Conservation (phyloP, 2,113 vertebrate genomes). For the Synchiropus splendidus region DNA sequence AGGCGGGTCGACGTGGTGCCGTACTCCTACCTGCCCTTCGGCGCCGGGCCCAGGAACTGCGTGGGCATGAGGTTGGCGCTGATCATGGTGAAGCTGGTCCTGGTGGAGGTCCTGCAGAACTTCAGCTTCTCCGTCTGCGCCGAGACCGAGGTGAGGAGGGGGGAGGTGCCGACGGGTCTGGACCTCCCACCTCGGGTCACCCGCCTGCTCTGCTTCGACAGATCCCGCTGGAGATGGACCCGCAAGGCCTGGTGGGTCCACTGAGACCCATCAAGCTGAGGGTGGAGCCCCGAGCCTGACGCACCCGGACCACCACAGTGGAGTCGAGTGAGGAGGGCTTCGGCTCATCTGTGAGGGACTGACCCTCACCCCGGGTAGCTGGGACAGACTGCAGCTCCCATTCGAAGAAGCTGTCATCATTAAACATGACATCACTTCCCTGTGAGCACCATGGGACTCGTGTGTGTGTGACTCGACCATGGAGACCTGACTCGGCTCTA, state of each 20-base stretch:
- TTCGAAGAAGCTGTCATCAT: no score
- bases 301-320: background rate
- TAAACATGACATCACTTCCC: no score
- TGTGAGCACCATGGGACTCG: no score
- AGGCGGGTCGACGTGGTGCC: constrained; percentile 57
- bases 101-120: constrained; percentile 63
- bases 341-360: no score
- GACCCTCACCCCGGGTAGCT: no score
- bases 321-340: no score
- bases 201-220: constrained; percentile 15
- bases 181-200: constrained; percentile 1
- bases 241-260: constrained; percentile 39
- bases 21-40: constrained; percentile 71
- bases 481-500: no score
- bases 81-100: constrained; percentile 61
- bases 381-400: no score
- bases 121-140: constrained; percentile 67
- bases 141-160: constrained; percentile 69
- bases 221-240: constrained; percentile 67
- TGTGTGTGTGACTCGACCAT: no score
- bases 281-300: constrained; percentile 50
- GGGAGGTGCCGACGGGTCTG: background rate
- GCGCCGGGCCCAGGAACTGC: constrained; percentile 74
- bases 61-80: constrained; percentile 75
- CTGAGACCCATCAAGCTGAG: constrained; percentile 70